Base-by-base conservation (phyloP, 2,113 vertebrate species). In the Ursus arctos region DNA sequence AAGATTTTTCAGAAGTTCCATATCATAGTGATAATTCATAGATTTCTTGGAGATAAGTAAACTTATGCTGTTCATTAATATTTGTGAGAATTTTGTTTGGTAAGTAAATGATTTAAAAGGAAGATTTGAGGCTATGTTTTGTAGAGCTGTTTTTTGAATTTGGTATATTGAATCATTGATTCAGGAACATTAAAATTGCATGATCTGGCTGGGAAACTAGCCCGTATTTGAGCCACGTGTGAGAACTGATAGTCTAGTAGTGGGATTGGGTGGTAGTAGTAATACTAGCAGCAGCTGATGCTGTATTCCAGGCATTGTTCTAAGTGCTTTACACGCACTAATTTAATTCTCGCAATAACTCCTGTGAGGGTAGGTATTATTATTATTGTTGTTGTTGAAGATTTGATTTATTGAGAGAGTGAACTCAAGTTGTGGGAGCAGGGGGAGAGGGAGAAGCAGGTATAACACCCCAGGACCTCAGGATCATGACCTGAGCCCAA, bases 61-160 rank as follows among this genome's bases (percentile, higher is more conserved):
- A 83, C 9, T 77, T 91, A 93, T 83, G 13, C 43, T 88, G 2
- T 88, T 94, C 49, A 80, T 67, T 81, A 83, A 49, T 85, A 63
- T 63, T 80, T 80, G 28, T 36, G 47, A 92, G 19, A 65, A 71
- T 55, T 83, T 86, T 67, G 83, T 40, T 47, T 36, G 83, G 36
- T 76, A 90, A 88, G 22, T 89, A 65, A 97, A 96, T 91, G 61
- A 69, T 88, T 82, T 69, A 86, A 86, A 92, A 92, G 51, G 31
- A 79, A 84, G 51, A 89, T n/a, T 81, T 67, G 36, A 86, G 67
- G 18, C 6, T 76, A 14, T 88, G 49, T 87, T 85, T 97, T 93
- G 47, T 89, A 47, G n/a, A 92, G 49, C 43, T 92, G 22, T 21
- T 74, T 95, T 93, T 93, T 95, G 19, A 91, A 77, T 93, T 93